Base-by-base conservation (phyloP, 2,888 invertebrate genomes). In the Ochropacha duplaris region DNA sequence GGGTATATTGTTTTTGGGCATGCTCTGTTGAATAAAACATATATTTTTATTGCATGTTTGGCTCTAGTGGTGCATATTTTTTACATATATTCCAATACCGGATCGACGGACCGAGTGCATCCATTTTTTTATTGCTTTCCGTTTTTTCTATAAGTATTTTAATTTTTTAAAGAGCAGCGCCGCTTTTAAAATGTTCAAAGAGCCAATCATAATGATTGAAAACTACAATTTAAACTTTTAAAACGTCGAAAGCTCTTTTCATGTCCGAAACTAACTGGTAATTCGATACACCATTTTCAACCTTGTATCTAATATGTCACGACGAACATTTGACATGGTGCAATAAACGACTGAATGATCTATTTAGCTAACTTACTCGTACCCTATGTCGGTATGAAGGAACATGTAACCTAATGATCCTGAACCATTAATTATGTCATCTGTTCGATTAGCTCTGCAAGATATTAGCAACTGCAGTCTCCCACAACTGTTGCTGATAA, bases 11-110 rank as follows among this genome's bases (percentile, higher is more conserved):
- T 87, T 88, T 86, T 80, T 79, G 75, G 79, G 73, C 73, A 72
- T 71, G 69, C 72, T 66, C 81, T 75, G 64, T 71, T 91, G 91
- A 90, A 91, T 91, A 90, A 91, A 81, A 87, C 88, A 90, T 89
- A 74, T 76, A 79, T 84, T 84, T 79, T 84, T 87, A 86, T 87
- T 80, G 83, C 84, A 85, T 86, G 84, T 87, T 83, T 82, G 81
- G 78, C 79, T 79, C 79, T 68, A 69, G 66, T 72, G 85, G 82
- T 88, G 89, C 88, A 90, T 90, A 88, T 87, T 86, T 86, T 86
- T 84, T 82, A 84, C 84, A 83, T 88, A 87, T 80, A 78, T 84
- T 74, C 69, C 64, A 69, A 71, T 68, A 68, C 71, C 65, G 72
- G 61, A 66, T 65, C 68, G 65, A 76, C 67, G 70, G 80, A 82